These are phyloP conservation scores for Galerucella pusilla DNA, from an alignment of 2,888 invertebrate species.

Conservation along the genomic window DNA sequence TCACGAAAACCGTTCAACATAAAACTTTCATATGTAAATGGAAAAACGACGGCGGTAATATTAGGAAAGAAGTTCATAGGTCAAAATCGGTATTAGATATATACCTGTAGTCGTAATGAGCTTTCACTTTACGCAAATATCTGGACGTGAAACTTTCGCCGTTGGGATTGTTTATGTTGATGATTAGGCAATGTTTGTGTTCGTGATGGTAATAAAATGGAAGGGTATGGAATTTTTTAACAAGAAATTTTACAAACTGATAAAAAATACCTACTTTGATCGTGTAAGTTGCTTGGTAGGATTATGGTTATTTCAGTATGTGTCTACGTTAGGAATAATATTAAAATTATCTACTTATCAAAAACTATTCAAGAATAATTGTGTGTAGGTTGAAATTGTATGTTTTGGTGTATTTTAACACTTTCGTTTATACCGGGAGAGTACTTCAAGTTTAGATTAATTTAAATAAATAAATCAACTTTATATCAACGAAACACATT, in stretches of 20 bases:
- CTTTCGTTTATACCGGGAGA: too few species aligned
- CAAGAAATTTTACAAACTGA: constrained; percentile 1
- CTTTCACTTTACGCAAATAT: constrained; percentile 42
- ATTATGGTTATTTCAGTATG: background rate
- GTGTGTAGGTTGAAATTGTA: too few species aligned
- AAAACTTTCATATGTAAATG: constrained; percentile 25
- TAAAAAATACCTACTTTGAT: background rate
- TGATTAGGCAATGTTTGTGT: constrained; percentile 37
- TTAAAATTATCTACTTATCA: background rate
- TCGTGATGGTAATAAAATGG: constrained; percentile 29
- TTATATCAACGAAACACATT: too few species aligned
- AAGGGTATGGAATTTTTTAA: constrained; percentile 6
- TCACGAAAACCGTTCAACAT: background rate
- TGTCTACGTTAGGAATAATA: background rate
- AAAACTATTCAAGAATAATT: too few species aligned
- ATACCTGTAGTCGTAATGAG: constrained; percentile 10
- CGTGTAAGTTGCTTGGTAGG: constrained; percentile 11
- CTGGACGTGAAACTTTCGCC: constrained; percentile 42
- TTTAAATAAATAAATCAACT: too few species aligned
- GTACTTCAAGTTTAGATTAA: too few species aligned
- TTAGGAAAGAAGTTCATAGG: constrained; percentile 33
- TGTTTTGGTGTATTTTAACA: too few species aligned
- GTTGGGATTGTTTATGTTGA: constrained; percentile 37
- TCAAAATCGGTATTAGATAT: constrained; percentile 29
- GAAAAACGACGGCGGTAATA: constrained; percentile 3